A percentile compares a stretch with the other conserved stretches of the same genome.
These are phyloP conservation scores for Monopterus albus DNA, from an alignment of 2,113 vertebrate genomes.

Conservation along the genomic window DNA sequence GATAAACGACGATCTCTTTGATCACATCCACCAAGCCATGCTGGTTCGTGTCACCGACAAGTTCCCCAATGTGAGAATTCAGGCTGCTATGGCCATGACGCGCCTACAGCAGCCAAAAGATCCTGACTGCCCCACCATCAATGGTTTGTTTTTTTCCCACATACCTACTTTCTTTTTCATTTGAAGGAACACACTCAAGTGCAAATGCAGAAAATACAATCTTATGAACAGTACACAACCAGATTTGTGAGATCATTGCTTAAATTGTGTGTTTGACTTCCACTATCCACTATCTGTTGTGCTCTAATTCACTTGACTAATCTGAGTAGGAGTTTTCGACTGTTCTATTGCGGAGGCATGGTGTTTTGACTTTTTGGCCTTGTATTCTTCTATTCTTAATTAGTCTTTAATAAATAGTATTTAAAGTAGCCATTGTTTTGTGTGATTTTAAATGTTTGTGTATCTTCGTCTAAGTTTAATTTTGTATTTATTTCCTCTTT, in stretches of 20 bases:
- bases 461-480: background rate
- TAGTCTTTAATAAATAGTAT: background rate
- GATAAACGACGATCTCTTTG: slow-evolving; percentile 94
- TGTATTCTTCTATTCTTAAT: background rate
- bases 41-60: slow-evolving; percentile 92
- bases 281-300: too few relatives aligned
- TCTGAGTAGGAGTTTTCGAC: background rate
- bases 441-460: background rate
- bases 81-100: slow-evolving; percentile 93
- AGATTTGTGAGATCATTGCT: background rate
- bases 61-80: slow-evolving; percentile 94
- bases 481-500: slow-evolving; percentile 38
- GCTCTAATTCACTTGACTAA: too few relatives aligned
- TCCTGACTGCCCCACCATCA: slow-evolving; percentile 89
- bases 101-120: slow-evolving; percentile 93
- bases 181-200: background rate
- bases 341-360: too few relatives aligned
- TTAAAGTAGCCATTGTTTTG: background rate
- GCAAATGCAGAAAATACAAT: background rate
- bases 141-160: slow-evolving; percentile 74
- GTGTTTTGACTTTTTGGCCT: background rate
- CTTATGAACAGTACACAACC: too few relatives aligned
- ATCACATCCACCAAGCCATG: slow-evolving; percentile 93
- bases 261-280: too few relatives aligned
- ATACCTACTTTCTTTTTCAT: background rate